phyloP scores from a whole-genome alignment of 2,888 invertebrate genomes.

The Brenthis hecate region DNA sequence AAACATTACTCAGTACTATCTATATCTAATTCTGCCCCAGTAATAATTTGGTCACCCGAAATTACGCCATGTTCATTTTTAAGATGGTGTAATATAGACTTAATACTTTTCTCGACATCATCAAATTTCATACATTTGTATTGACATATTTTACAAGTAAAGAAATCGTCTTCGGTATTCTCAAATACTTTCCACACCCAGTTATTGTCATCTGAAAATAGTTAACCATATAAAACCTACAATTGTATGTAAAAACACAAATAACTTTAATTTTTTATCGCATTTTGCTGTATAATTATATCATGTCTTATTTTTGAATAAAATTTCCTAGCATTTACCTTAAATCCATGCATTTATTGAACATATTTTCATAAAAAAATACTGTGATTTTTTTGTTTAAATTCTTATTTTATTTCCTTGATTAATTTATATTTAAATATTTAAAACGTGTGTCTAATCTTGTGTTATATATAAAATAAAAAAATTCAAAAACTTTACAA shows the following conservation, averaged over 20 bases:
- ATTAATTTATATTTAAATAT: no score
- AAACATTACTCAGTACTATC: slow-evolving; percentile 23
- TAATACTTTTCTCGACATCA: slow-evolving; percentile 54
- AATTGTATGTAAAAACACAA: background rate
- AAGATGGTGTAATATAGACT: slow-evolving; percentile 60
- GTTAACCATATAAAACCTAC: background rate
- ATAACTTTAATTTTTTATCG: background rate
- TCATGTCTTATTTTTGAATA: no score
- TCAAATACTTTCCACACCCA: slow-evolving; percentile 79
- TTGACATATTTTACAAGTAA: slow-evolving; percentile 72
- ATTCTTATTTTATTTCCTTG: no score
- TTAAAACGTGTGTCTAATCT: no score
- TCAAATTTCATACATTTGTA: slow-evolving; percentile 56
- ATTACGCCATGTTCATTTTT: slow-evolving; percentile 68
- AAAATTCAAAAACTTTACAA: no score
- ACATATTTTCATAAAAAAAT: no score
- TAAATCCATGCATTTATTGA: no score
- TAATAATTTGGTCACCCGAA: slow-evolving; percentile 73
- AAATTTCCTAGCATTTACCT: no score
- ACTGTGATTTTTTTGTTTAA: no score
- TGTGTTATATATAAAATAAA: no score
- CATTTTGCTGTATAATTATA: no score
- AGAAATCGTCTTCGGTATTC: slow-evolving; percentile 53
- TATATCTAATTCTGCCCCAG: slow-evolving; percentile 55
- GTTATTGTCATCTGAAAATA: slow-evolving; percentile 55